Evolutionary conservation across 1,140 invertebrate genomes (phyloP).

Genomic region (Drosophila teissieri): DNA sequence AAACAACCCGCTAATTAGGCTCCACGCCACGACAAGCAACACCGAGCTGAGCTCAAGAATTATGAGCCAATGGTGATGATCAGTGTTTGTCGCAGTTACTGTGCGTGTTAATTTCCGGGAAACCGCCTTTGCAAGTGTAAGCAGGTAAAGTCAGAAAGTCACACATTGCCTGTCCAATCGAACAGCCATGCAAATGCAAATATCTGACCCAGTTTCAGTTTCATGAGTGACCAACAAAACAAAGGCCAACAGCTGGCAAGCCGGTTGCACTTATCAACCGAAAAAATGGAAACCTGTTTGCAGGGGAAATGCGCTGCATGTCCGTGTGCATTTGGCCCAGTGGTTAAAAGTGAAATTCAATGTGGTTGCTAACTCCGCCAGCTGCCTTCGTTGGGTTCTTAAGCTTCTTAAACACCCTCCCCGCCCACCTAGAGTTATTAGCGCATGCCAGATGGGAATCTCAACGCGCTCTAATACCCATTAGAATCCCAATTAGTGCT

Average conservation of each 20-base stretch:
- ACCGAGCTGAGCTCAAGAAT: conserved; percentile 41
- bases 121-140: neutral
- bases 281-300: conserved; percentile 62
- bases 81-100: conserved; percentile 18
- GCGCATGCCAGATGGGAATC: conserved; percentile 77
- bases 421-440: conserved; percentile 64
- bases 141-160: conserved; percentile 40
- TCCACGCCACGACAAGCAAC: conserved; percentile 45
- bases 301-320: conserved; percentile 31
- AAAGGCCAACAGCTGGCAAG: conserved; percentile 42
- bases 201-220: conserved; percentile 68
- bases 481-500: conserved; percentile 61
- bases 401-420: conserved; percentile 40
- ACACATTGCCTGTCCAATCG: conserved; percentile 6
- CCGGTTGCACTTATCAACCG: conserved; percentile 43
- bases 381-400: conserved; percentile 48
- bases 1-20: conserved; percentile 58
- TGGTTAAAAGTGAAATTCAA: conserved; percentile 73
- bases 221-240: conserved; percentile 40
- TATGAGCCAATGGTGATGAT: conserved; percentile 21
- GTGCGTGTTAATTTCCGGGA: conserved; percentile 8
- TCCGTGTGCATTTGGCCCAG: conserved; percentile 35
- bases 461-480: conserved; percentile 66
- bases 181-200: conserved; percentile 65
- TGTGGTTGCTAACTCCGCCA: conserved; percentile 12